A percentile compares a stretch with the other conserved stretches of the same genome.
Evolutionary conservation across 2,113 vertebrate genomes (phyloP).

Genomic region (Lepus americanus): DNA sequence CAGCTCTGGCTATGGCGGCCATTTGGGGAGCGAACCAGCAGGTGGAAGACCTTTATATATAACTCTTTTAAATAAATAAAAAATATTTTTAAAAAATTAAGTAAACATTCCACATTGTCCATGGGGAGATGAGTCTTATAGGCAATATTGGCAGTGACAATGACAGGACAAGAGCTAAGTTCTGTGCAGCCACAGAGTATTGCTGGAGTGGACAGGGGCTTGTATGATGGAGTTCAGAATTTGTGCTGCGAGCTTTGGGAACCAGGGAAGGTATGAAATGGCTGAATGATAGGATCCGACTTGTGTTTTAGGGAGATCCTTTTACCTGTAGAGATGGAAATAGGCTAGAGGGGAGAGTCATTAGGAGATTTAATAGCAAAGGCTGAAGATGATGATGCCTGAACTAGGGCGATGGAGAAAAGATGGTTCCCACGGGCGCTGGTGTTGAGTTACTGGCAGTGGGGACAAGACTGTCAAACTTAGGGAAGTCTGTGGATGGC

Average conservation of each 20-base stretch:
- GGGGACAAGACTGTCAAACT: neutral
- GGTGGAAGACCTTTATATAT: too few species aligned
- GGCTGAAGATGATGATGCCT: neutral
- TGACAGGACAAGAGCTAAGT: neutral
- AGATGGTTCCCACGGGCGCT: neutral
- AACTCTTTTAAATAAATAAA: too few species aligned
- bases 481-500: neutral
- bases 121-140: neutral
- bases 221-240: neutral
- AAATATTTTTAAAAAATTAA: too few species aligned
- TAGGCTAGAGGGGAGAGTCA: constrained; percentile 8
- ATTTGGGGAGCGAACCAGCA: too few species aligned
- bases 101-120: neutral
- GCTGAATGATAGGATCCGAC: neutral
- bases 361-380: constrained; percentile 10
- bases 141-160: neutral
- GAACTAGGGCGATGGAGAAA: neutral
- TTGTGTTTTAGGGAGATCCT: constrained; percentile 56
- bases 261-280: neutral
- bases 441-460: neutral
- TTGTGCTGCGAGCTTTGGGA: constrained; percentile 23
- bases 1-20: too few species aligned
- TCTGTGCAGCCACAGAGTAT: neutral
- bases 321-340: constrained; percentile 42
- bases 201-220: neutral